These are phyloP conservation scores for Rhinichthys klamathensis DNA, from an alignment of 2,113 vertebrate species.

Conservation along the genomic window DNA sequence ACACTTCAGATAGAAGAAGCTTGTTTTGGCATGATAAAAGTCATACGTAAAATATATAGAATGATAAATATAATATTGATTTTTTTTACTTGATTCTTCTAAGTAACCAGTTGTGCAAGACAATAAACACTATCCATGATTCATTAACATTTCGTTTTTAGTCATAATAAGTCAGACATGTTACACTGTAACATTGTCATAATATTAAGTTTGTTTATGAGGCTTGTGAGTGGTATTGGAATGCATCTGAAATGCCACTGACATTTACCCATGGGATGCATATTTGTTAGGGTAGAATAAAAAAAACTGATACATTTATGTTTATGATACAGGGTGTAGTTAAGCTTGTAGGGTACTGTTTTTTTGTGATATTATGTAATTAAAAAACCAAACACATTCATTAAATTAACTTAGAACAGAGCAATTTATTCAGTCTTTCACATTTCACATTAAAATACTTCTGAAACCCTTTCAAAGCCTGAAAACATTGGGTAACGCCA, in stretches of 20 bases:
- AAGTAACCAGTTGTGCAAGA: background rate
- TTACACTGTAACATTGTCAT: background rate
- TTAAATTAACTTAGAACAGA: constrained; percentile 19
- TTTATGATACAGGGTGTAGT: background rate
- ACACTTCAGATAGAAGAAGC: background rate
- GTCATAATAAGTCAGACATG: background rate
- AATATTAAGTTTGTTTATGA: background rate
- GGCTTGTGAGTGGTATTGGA: background rate
- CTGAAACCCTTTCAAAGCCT: background rate
- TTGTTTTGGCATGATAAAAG: background rate
- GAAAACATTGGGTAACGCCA: background rate
- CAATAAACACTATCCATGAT: background rate
- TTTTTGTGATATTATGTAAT: background rate
- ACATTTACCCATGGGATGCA: background rate
- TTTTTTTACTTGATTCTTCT: background rate
- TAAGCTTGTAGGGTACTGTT: background rate
- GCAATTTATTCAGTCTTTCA: constrained; percentile 48
- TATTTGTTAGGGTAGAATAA: background rate
- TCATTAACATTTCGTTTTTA: background rate
- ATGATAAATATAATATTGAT: background rate
- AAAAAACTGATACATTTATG: background rate
- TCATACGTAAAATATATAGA: background rate
- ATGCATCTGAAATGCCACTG: background rate
- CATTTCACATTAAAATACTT: constrained; percentile 6
- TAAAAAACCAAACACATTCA: background rate